A percentile compares a stretch with the other conserved stretches of the same genome.
These are phyloP conservation scores for Virgularia gustaviana DNA, from an alignment of 92 coral and sea anemone species.

Conservation along the genomic window DNA sequence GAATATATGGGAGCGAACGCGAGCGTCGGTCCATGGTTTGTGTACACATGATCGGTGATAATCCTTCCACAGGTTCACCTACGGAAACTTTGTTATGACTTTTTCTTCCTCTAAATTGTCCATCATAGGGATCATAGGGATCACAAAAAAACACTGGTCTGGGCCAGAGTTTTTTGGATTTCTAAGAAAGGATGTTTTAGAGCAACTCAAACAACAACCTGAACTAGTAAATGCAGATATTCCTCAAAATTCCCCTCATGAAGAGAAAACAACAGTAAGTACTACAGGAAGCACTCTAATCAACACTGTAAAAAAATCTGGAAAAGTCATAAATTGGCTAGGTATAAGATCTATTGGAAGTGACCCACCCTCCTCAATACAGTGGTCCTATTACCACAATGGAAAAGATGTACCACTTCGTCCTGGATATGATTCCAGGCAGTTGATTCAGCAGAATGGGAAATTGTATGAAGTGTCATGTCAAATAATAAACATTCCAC, in stretches of 20 bases:
- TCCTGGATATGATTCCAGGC: constrained; percentile 32
- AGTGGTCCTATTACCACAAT: constrained; percentile 30
- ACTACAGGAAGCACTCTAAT: constrained; percentile 2
- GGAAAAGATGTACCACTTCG: constrained; percentile 32
- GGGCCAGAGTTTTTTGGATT: constrained; percentile 41
- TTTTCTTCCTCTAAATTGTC: no score
- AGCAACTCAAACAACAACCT: not conserved
- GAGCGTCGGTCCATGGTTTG: no score
- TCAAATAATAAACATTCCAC: constrained; percentile 16
- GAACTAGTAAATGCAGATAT: not conserved
- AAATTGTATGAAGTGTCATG: constrained; percentile 37
- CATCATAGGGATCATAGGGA: no score
- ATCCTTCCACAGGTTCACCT: no score
- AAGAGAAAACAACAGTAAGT: not conserved
- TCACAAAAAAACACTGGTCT: constrained; percentile 36
- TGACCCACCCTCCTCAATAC: constrained; percentile 24
- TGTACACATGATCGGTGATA: no score
- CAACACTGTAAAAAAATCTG: constrained; percentile 31
- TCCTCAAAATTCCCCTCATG: not conserved
- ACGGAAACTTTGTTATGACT: no score
- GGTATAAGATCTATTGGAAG: constrained; percentile 11
- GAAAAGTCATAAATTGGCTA: constrained; percentile 31
- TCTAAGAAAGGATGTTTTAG: constrained; percentile 31
- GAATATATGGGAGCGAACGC: no score
- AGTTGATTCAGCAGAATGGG: constrained; percentile 22